Base-by-base conservation (phyloP, 2,797 vertebrate species). In the Hydrocynus forskahlii region DNA sequence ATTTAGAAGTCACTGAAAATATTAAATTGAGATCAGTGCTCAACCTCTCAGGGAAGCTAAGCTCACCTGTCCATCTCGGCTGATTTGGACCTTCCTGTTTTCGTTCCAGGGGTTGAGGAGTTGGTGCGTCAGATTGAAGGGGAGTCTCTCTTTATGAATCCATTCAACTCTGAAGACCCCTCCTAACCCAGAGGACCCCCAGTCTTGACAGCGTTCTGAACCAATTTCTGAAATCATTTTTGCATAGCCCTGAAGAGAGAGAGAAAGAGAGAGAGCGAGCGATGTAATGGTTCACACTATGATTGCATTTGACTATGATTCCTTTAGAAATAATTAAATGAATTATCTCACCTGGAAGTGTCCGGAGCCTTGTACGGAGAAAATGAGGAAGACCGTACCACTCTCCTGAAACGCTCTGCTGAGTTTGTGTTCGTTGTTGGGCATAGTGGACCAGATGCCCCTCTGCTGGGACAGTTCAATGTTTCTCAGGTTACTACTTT, bases 351-450 rank as follows among this genome's bases (percentile, higher is more conserved):
- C 97, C 96, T 98, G 97, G 86, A 98, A 99, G 87, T 95, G 95
- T 82, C 96, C 96, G 16, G 97, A 98, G 16, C 97, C 96, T 89
- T 98, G 96, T 83, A 97, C 96, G 79, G 96, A 97, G 95, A 99
- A 99, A 84, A 99, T 82, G 71, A 98, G 95, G 87, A 96, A 94
- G 86, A 99, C 91, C 7, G 81, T 9, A 45, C 76, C 90, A 86
- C 94, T 94, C 69, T 95, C 94, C 88, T 89, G 87, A 89, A 96
- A 97, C 76, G 97, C 97, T 85, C 90, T 91, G 79, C 92, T 95
- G 63, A 99, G 92, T 82, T 97, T 98, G 52, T 69, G 84, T 82
- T 98, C 96, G 55, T 96, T 98, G 90, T 81, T 95, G 63, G 95
- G 93, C 0, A 90, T 96, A 72, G 97, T 98, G 83, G 96, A 97